These are phyloP conservation scores for Drosophila arizonae DNA, from an alignment of 1,140 invertebrate species.

Conservation along the genomic window DNA sequence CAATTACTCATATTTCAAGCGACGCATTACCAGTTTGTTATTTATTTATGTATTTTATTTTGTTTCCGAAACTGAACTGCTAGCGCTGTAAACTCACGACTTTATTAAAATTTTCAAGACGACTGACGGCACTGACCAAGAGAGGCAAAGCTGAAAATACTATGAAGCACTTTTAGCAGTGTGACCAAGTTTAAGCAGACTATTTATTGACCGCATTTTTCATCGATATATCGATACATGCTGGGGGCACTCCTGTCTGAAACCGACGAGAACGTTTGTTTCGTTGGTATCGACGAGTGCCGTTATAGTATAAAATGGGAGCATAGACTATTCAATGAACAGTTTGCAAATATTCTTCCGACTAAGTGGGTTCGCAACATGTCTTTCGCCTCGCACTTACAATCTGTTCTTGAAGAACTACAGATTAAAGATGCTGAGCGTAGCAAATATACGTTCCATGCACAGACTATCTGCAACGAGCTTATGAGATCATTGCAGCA, in stretches of 20 bases:
- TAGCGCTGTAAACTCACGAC: slow-evolving; percentile 12
- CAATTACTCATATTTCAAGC: slow-evolving; percentile 11
- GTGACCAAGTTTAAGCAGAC: slow-evolving; percentile 8
- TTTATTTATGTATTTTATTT: slow-evolving; percentile 46
- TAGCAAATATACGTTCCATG: slow-evolving; percentile 13
- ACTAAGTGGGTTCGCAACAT: background rate
- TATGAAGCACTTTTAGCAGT: background rate
- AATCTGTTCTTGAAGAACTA: slow-evolving; percentile 17
- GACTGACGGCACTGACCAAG: slow-evolving; percentile 30
- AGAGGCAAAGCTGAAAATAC: slow-evolving; percentile 11
- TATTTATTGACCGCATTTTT: background rate
- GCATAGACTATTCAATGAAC: no score
- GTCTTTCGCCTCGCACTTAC: slow-evolving; percentile 6
- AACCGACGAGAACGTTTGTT: background rate
- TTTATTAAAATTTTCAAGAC: slow-evolving; percentile 47
- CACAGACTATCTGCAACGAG: slow-evolving; percentile 23
- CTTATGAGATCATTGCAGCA: slow-evolving; percentile 19
- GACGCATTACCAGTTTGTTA: slow-evolving; percentile 41
- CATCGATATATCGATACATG: slow-evolving; percentile 7
- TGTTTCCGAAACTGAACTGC: slow-evolving; percentile 25
- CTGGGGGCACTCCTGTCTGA: background rate
- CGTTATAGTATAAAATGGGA: background rate
- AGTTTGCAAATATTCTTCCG: no score
- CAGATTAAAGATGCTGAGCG: slow-evolving; percentile 15
- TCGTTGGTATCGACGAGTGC: no score